A percentile compares a stretch with the other conserved stretches of the same genome.
Evolutionary conservation across 2,797 vertebrate species (phyloP).

Genomic region (Coregonus ussuriensis): DNA sequence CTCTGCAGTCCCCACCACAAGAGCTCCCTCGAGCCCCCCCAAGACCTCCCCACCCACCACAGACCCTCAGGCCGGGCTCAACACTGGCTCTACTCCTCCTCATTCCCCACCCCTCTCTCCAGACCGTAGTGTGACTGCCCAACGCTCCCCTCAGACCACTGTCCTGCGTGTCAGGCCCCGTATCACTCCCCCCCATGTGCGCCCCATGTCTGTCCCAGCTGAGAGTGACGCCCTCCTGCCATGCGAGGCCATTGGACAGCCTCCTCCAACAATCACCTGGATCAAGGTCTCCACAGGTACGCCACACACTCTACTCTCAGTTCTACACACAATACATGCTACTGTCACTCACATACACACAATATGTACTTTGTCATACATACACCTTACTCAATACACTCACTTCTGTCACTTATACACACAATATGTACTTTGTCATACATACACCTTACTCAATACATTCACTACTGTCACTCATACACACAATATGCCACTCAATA

Average conservation of each 20-base stretch:
- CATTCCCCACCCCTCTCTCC: conserved; percentile 36
- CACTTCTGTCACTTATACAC: too few relatives aligned
- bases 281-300: conserved; percentile 92
- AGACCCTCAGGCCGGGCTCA: neutral
- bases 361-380: too few relatives aligned
- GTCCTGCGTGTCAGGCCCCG: conserved; percentile 75
- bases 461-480: conserved; percentile 18
- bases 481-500: neutral
- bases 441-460: conserved; percentile 10
- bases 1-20: neutral
- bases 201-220: conserved; percentile 74
- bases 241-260: conserved; percentile 82
- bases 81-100: conserved; percentile 15
- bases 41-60: neutral
- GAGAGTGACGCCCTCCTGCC: conserved; percentile 76
- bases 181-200: conserved; percentile 73
- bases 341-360: neutral
- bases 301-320: conserved; percentile 10
- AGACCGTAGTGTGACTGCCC: neutral
- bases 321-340: neutral
- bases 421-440: too few relatives aligned
- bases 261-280: conserved; percentile 80
- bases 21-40: neutral
- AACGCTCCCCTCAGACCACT: conserved; percentile 36
- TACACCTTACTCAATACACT: conserved; percentile 8